Evolutionary conservation across 2,113 vertebrate genomes (phyloP), one percentile per base, ranked within the genome.

Genomic region (Vanacampus margaritifer): DNA sequence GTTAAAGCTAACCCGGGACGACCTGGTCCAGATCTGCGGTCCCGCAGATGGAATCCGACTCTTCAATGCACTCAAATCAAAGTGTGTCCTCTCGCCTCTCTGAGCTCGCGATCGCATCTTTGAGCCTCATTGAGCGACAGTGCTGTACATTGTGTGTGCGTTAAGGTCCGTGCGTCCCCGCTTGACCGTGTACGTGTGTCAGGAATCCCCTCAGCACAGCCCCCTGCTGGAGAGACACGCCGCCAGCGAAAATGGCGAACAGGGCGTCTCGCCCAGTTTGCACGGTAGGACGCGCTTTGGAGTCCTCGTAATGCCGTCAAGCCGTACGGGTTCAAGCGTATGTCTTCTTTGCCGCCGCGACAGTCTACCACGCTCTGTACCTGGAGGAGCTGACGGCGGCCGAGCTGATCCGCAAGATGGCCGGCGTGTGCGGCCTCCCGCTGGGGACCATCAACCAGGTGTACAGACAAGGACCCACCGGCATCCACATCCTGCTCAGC

Each of bases 291-390:
- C 16, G 2, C 26, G 17, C 16, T 6, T 8, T 45, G 0, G 1
- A 19, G 26, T 2, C 2, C 6, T 11, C 37, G 2, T 0, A 12
- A 14, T 6, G 24, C 32, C 1, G 3, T 32, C 46, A 5, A 8
- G n/a, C n/a, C n/a, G n/a, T 6, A 3, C 6, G 13, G 7, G 13
- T 1, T 1, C 1, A 28, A 16, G 37, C 1, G 3, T 58, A 24
- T 16, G 51, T 37, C 7, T 26, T 3, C 24, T 35, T 5, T 72
- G 14, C 62, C 23, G 72, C 32, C 67, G 5, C 66, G 26, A 28
- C 64, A 97, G 95, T 97, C 80, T 97, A 97, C 86, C 95, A 97
- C 75, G 95, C 95, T 79, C 92, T 97, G 87, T 97, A 97, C 86
- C 87, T 97, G 73, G 95, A 97, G 91, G 95, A 97, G 79, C 94